These are phyloP conservation scores for Eupithecia exiguata DNA, from an alignment of 2,888 invertebrate genomes.

Conservation along the genomic window DNA sequence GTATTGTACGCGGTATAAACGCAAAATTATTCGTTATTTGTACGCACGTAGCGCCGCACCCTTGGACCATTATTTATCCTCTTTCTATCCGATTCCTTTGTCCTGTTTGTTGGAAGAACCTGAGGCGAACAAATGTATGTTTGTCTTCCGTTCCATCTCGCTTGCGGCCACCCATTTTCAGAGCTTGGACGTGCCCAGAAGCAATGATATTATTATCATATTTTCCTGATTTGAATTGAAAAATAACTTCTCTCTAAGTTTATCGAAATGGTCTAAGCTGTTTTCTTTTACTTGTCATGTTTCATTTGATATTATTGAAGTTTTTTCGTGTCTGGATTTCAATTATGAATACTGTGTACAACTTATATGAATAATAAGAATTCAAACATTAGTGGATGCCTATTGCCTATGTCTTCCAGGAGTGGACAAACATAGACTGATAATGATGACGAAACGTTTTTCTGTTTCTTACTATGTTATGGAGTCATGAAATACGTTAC, in stretches of 20 bases:
- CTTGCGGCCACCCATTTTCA: slow-evolving; percentile 55
- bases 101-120: slow-evolving; percentile 66
- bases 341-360: not conserved
- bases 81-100: slow-evolving; percentile 69
- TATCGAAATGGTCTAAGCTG: slow-evolving; percentile 2
- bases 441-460: too few relatives aligned
- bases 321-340: not conserved
- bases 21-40: slow-evolving; percentile 51
- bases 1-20: slow-evolving; percentile 41
- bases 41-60: slow-evolving; percentile 50
- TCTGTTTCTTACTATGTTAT: not conserved
- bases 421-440: too few relatives aligned
- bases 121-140: slow-evolving; percentile 66
- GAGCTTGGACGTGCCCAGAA: slow-evolving; percentile 51
- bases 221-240: slow-evolving; percentile 45
- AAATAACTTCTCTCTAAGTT: slow-evolving; percentile 21
- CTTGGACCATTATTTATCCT: slow-evolving; percentile 66
- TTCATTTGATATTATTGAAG: slow-evolving; percentile 4
- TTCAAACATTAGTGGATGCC: not conserved
- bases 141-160: slow-evolving; percentile 47
- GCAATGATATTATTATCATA: slow-evolving; percentile 56
- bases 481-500: not conserved
- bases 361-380: too few relatives aligned
- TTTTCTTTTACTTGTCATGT: slow-evolving; percentile 5
- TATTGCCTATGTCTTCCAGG: too few relatives aligned